Conservation (phyloP, 2,797 vertebrate genomes). For the Alauda arvensis region DNA sequence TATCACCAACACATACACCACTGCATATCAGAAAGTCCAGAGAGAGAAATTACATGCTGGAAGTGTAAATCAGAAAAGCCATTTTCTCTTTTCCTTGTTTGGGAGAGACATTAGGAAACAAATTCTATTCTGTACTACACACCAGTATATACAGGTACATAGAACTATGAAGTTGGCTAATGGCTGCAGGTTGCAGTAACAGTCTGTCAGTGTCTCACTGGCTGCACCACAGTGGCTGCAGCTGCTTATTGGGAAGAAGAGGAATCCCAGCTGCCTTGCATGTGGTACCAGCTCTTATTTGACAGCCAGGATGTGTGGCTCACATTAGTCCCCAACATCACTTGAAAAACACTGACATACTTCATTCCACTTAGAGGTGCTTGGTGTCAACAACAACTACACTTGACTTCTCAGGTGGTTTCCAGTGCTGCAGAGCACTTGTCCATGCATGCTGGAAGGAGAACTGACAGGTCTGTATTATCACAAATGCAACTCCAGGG, state of each 20-base stretch:
- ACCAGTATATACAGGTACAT: conserved; percentile 25
- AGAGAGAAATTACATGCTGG: conserved; percentile 61
- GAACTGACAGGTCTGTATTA: not conserved
- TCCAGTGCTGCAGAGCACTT: conserved; percentile 29
- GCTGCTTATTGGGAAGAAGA: not conserved
- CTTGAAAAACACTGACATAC: not conserved
- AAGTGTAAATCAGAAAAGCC: conserved; percentile 35
- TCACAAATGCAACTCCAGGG: not conserved
- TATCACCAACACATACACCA: conserved; percentile 57
- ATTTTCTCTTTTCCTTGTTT: conserved; percentile 38
- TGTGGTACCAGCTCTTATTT: not conserved
- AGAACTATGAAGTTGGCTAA: not conserved
- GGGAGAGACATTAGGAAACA: not conserved
- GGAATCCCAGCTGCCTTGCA: not conserved
- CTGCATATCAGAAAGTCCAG: conserved; percentile 47
- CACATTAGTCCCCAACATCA: not conserved
- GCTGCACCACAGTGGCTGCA: not conserved
- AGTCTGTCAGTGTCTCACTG: not conserved
- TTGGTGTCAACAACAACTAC: not conserved
- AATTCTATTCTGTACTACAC: not conserved
- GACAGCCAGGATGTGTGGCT: not conserved
- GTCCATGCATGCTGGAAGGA: not conserved
- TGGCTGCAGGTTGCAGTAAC: conserved; percentile 7
- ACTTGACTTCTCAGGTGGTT: not conserved
- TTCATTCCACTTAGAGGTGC: not conserved